phyloP scores from a whole-genome alignment of 1,140 invertebrate species.

The Drosophila parabipectinata region DNA sequence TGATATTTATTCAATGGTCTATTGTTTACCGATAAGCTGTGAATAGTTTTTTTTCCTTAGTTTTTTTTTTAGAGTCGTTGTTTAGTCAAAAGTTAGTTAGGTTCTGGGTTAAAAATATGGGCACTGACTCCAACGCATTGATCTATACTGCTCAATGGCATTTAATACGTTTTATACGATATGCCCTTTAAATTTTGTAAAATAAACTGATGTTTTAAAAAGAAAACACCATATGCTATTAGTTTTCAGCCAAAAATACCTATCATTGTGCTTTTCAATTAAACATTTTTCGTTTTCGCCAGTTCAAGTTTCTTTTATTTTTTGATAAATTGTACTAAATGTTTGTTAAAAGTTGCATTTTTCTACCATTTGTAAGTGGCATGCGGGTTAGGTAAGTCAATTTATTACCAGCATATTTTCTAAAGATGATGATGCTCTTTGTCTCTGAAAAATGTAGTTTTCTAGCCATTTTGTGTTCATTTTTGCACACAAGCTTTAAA shows the following conservation, averaged over 20 bases:
- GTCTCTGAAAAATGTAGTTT: slow-evolving; percentile 4
- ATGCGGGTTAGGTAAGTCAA: slow-evolving; percentile 30
- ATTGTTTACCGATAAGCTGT: slow-evolving; percentile 78
- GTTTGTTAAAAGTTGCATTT: slow-evolving; percentile 4
- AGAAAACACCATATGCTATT: not conserved
- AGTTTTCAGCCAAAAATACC: not conserved
- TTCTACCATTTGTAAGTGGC: slow-evolving; percentile 51
- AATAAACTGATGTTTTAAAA: not conserved
- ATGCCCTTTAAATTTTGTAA: not conserved
- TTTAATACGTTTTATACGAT: not conserved
- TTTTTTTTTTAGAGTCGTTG: slow-evolving; percentile 11
- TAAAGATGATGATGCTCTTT: slow-evolving; percentile 46
- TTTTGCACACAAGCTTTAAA: not conserved
- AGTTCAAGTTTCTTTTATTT: not conserved
- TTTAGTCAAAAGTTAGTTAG: slow-evolving; percentile 38
- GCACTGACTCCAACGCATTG: not conserved
- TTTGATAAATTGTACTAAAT: slow-evolving; percentile 29
- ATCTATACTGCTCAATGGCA: not conserved
- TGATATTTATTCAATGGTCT: slow-evolving; percentile 79
- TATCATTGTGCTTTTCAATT: not conserved
- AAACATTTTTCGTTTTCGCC: not conserved
- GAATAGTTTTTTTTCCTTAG: slow-evolving; percentile 63
- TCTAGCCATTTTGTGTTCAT: not conserved
- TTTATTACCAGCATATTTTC: slow-evolving; percentile 52
- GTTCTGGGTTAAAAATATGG: slow-evolving; percentile 11